Percentiles rank a stretch among this genome's conserved stretches.
Evolutionary conservation across 2,888 invertebrate genomes (phyloP).

Genomic region (Trissolcus japonicus): DNA sequence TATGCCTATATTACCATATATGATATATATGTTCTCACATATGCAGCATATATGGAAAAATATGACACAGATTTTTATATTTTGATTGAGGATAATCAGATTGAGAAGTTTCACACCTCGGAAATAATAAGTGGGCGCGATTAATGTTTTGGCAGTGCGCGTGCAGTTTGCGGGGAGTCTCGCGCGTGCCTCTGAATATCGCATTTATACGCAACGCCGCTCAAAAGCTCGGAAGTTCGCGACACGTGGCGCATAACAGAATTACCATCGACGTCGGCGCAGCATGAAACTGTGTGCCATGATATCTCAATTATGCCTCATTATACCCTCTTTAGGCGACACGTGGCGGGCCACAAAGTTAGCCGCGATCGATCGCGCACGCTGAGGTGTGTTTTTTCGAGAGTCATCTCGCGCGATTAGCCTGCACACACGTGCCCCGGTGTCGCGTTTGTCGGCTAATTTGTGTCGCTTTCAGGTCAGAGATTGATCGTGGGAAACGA

Average conservation of each 20-base stretch:
- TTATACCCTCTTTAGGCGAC: conserved; percentile 54
- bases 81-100: no score
- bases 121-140: conserved; percentile 10
- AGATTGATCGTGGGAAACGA: conserved; percentile 40
- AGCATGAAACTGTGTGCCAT: conserved; percentile 62
- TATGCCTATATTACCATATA: no score
- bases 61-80: no score
- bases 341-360: conserved; percentile 61
- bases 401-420: conserved; percentile 36
- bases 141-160: conserved; percentile 17
- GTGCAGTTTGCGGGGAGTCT: conserved; percentile 2
- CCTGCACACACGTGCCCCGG: conserved; percentile 25
- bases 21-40: no score
- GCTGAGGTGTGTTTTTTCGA: conserved; percentile 12
- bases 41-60: no score
- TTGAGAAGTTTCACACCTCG: neutral
- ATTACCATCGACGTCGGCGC: conserved; percentile 56
- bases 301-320: conserved; percentile 72
- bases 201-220: conserved; percentile 13
- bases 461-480: conserved; percentile 29
- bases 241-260: conserved; percentile 61
- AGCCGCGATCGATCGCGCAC: conserved; percentile 59
- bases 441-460: conserved; percentile 26
- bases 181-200: conserved; percentile 22
- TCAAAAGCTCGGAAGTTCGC: conserved; percentile 23